These are phyloP conservation scores for Synergus itoensis DNA, from an alignment of 2,888 invertebrate genomes.

Conservation along the genomic window DNA sequence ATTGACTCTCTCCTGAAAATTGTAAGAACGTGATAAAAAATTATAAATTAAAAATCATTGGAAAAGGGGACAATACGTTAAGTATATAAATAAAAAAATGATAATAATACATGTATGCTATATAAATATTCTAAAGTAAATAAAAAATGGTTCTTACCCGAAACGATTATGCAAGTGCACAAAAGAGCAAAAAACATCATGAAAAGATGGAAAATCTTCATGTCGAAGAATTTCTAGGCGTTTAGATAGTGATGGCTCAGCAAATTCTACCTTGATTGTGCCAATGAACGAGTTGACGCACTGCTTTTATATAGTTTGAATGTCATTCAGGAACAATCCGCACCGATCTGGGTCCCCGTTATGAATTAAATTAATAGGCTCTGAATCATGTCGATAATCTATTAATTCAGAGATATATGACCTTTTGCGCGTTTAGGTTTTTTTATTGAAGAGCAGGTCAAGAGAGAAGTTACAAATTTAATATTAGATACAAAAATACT, in stretches of 20 bases:
- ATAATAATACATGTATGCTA: not conserved
- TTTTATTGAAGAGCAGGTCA: not conserved
- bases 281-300: not conserved
- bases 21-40: not conserved
- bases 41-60: too few relatives aligned
- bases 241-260: not conserved
- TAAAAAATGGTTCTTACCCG: not conserved
- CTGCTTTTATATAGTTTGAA: constrained; percentile 6
- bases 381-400: constrained; percentile 1
- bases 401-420: constrained; percentile 4
- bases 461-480: not conserved
- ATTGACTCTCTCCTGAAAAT: constrained; percentile 1
- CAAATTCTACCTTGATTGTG: not conserved
- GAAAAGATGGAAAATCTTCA: not conserved
- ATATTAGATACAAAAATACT: not conserved
- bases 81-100: not conserved
- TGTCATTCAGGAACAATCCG: constrained; percentile 1
- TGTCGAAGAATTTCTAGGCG: not conserved
- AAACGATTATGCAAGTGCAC: not conserved
- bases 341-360: constrained; percentile 5
- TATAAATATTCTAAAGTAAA: not conserved
- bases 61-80: too few relatives aligned
- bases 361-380: constrained; percentile 6
- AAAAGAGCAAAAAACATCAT: not conserved
- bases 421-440: not conserved